Evolutionary conservation across 2,888 invertebrate species (phyloP).

Genomic region (Coronaproctus castanopsis): DNA sequence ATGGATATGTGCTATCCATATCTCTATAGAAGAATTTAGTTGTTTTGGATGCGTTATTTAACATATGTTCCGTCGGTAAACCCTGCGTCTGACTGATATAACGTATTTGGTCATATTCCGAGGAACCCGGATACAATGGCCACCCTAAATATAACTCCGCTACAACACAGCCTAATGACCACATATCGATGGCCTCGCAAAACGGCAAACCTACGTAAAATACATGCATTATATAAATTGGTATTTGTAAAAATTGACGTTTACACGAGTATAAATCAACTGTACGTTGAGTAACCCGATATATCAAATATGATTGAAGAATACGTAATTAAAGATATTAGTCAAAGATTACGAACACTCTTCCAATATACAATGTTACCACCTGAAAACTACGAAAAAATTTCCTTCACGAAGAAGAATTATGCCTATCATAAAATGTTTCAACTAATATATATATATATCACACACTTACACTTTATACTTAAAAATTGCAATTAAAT

Average conservation of each 20-base stretch:
- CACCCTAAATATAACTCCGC: conserved; percentile 97
- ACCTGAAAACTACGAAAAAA: too few relatives aligned
- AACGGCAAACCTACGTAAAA: conserved; percentile 57
- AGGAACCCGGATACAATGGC: conserved; percentile 97
- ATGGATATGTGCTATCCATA: conserved; percentile 55
- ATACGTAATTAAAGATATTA: too few relatives aligned
- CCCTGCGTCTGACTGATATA: conserved; percentile 96
- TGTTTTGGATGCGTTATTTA: conserved; percentile 90
- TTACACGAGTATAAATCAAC: too few relatives aligned
- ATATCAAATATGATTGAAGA: too few relatives aligned
- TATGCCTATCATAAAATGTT: too few relatives aligned
- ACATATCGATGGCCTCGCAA: conserved; percentile 99
- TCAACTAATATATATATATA: too few relatives aligned
- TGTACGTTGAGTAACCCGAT: too few relatives aligned
- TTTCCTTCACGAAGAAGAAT: too few relatives aligned
- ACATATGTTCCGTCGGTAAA: conserved; percentile 92
- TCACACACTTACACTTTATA: too few relatives aligned
- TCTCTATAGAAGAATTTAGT: conserved; percentile 96
- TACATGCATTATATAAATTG: neutral
- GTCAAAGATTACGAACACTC: too few relatives aligned
- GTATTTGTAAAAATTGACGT: neutral
- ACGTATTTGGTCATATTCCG: conserved; percentile 96
- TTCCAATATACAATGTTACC: too few relatives aligned
- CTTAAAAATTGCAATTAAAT: neutral
- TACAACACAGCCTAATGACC: conserved; percentile 98